These are phyloP conservation scores for Cynoglossus semilaevis DNA, from an alignment of 2,113 vertebrate species.

Conservation along the genomic window DNA sequence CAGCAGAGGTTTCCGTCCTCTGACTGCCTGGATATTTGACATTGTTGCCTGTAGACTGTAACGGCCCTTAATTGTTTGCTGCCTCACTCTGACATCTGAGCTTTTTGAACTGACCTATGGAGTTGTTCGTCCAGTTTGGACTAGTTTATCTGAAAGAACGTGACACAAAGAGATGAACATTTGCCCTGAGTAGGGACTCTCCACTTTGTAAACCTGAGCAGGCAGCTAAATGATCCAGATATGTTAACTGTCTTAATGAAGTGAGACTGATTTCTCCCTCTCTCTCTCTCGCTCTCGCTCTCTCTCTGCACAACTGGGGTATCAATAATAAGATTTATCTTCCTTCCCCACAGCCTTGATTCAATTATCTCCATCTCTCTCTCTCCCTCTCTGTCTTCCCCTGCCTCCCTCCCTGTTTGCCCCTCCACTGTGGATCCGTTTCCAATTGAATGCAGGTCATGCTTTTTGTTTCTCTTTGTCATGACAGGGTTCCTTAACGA, in stretches of 20 bases:
- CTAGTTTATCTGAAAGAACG: too few species aligned
- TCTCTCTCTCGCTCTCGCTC: conserved; percentile 8
- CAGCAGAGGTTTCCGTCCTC: too few species aligned
- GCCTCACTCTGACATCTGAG: too few species aligned
- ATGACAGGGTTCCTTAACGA: conserved; percentile 72
- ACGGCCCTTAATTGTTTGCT: too few species aligned
- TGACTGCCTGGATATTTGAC: too few species aligned
- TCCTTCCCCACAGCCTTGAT: conserved; percentile 70
- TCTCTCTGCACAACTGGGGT: conserved; percentile 61
- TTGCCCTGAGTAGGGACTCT: background rate
- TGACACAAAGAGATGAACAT: too few species aligned
- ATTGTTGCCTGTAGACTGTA: too few species aligned
- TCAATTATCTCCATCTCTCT: conserved; percentile 71
- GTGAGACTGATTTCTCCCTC: conserved; percentile 55
- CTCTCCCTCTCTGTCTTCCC: conserved; percentile 49
- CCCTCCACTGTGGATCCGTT: conserved; percentile 72
- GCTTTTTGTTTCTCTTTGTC: conserved; percentile 78
- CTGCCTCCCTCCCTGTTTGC: conserved; percentile 45
- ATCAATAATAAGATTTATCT: conserved; percentile 75
- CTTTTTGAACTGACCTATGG: too few species aligned
- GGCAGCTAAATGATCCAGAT: conserved; percentile 46
- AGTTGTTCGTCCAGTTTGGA: too few species aligned
- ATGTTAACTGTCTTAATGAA: conserved; percentile 56
- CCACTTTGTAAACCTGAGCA: conserved; percentile 24
- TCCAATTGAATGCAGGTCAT: conserved; percentile 80